phyloP scores from a whole-genome alignment of 2,888 invertebrate species.

The Electrophaes corylata region DNA sequence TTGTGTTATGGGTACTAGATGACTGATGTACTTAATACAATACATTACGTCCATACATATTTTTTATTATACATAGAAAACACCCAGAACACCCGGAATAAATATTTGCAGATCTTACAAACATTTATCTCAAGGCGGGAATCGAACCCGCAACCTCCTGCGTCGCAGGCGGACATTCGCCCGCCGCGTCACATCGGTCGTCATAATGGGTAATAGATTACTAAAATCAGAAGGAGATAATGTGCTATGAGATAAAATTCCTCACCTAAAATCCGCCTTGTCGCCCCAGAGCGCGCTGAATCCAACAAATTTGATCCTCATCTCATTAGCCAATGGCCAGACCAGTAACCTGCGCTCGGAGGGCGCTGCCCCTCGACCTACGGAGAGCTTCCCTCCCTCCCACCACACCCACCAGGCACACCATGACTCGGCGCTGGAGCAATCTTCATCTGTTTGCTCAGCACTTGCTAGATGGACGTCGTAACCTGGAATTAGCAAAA shows the following conservation, averaged over 20 bases:
- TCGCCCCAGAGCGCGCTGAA: constrained; percentile 87
- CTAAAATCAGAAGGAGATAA: too few species aligned
- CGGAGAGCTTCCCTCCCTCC: constrained; percentile 84
- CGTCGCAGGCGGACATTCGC: too few species aligned
- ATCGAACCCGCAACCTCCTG: too few species aligned
- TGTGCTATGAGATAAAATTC: neutral
- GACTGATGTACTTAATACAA: too few species aligned
- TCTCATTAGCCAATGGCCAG: constrained; percentile 85
- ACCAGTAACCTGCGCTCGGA: constrained; percentile 83
- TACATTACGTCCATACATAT: too few species aligned
- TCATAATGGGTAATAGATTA: too few species aligned
- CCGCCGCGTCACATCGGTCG: too few species aligned
- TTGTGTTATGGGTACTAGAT: too few species aligned
- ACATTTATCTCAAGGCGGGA: too few species aligned
- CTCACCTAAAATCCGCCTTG: constrained; percentile 86
- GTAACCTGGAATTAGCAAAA: constrained; percentile 74
- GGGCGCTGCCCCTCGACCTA: constrained; percentile 84
- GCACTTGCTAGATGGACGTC: constrained; percentile 85
- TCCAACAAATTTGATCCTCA: constrained; percentile 85
- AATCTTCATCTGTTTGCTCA: constrained; percentile 84
- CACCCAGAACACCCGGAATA: too few species aligned
- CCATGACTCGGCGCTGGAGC: constrained; percentile 75
- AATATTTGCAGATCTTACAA: too few species aligned
- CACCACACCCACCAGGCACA: constrained; percentile 88
- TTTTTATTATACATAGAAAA: too few species aligned